Percentiles rank a stretch among this genome's conserved stretches.
Conservation (phyloP, 1,140 invertebrate species). For the Rhagoletis pomonella region DNA sequence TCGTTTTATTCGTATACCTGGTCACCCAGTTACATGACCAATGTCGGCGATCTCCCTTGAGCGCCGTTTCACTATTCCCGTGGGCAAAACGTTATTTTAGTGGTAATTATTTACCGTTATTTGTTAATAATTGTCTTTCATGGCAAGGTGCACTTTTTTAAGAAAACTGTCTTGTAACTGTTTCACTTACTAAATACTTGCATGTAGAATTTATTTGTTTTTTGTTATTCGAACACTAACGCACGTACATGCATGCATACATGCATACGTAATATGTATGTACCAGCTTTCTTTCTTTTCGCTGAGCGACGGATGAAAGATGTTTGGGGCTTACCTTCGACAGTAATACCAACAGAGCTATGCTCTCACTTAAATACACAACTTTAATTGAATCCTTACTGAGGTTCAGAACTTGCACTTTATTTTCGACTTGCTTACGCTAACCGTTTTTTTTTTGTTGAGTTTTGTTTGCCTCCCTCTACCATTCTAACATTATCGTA, state of each 20-base stretch:
- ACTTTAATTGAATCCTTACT: neutral
- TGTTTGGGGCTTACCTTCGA: neutral
- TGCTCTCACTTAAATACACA: neutral
- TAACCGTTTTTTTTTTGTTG: no score
- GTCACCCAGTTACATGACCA: neutral
- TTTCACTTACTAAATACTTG: neutral
- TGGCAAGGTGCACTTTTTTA: neutral
- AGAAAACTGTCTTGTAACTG: neutral
- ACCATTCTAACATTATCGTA: neutral
- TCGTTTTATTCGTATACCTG: neutral
- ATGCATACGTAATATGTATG: neutral
- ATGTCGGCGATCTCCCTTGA: neutral
- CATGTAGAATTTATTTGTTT: neutral
- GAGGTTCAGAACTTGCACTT: neutral
- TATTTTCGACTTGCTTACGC: no score
- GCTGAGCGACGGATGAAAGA: neutral
- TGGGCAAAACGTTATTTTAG: neutral
- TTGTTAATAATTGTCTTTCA: neutral
- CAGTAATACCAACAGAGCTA: neutral
- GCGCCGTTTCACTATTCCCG: neutral
- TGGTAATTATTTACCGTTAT: neutral
- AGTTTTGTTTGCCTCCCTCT: neutral
- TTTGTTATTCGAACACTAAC: neutral
- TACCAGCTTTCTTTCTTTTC: neutral
- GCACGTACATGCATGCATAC: neutral